Evolutionary conservation across 2,888 invertebrate genomes (phyloP), one percentile per base, ranked within the genome.

Genomic region (Lypha dubia): DNA sequence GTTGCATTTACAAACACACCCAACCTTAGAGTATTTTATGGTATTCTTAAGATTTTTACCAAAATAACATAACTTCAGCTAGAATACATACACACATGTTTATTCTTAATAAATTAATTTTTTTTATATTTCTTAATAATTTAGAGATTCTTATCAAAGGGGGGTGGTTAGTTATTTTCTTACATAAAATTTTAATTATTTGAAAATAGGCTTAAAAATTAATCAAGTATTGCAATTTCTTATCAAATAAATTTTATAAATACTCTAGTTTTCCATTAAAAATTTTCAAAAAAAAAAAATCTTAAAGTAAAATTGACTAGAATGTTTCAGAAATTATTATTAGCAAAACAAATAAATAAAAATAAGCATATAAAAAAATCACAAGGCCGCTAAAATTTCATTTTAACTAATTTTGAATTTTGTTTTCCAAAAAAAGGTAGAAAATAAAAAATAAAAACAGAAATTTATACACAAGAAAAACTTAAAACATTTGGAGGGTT

Each of bases 331-430:
- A 68, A 41, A 38, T 62, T 44, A 65, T 8, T 17, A 32, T 17
- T 28, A 32, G 8, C 44, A 7, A 15, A 32, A 76, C 22, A 62
- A 32, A 67, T 46, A 65, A 76, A 60, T 11, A 44, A 60, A 20
- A 70, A 79, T 28, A n/a, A 65, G 70, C 51, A 60, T 60, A 0
- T 38, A 70, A 67, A 53, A 74, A 63, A 84, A 83, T 86, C 80
- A 80, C 84, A 86, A 86, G 86, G 86, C 86, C 86, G 86, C 86
- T 74, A 80, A 83, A 86, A 81, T 77, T 81, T 75, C 81, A 81
- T 83, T 75, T 79, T 75, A 84, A 85, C 79, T 83, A 85, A 83
- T 83, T 75, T 83, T 77, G 65, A 86, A 68, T 44, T 56, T 68
- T 49, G 15, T 20, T 56, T 44, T 44, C 32, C 68, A 73, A 73